phyloP scores from a whole-genome alignment of 2,113 vertebrate species.

The Hippopotamus amphibius region DNA sequence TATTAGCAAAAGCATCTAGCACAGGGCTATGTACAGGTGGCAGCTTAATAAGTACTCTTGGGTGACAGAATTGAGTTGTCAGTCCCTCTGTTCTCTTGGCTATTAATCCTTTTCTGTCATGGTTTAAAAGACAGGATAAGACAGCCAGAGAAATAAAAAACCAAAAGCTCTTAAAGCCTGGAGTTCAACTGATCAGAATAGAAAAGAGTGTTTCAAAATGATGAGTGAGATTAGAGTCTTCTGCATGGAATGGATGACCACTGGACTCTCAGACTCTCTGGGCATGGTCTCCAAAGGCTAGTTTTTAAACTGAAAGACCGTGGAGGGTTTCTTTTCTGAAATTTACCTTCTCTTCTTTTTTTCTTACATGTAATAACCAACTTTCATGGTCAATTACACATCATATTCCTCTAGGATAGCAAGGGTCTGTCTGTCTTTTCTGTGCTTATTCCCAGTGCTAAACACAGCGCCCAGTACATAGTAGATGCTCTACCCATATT shows the following conservation, averaged over 20 bases:
- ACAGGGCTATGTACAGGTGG: conserved; percentile 34
- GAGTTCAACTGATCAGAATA: not conserved
- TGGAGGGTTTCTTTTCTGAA: conserved; percentile 20
- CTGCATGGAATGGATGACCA: not conserved
- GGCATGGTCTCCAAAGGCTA: not conserved
- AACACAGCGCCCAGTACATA: not conserved
- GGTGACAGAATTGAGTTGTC: conserved; percentile 62
- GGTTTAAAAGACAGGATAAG: conserved; percentile 52
- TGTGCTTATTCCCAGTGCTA: not conserved
- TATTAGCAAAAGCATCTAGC: conserved; percentile 39
- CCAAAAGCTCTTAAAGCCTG: conserved; percentile 24
- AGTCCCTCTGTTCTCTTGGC: conserved; percentile 57
- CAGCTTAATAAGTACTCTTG: conserved; percentile 55
- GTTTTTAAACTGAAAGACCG: conserved; percentile 1
- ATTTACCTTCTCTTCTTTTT: not conserved
- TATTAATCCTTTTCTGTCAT: conserved; percentile 58
- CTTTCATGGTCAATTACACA: not conserved
- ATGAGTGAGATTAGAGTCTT: not conserved
- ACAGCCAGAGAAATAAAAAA: conserved; percentile 18
- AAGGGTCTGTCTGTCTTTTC: not conserved
- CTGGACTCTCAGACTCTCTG: not conserved
- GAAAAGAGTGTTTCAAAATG: conserved; percentile 50
- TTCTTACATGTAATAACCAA: not conserved
- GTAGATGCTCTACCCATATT: not conserved
- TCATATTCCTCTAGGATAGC: not conserved